phyloP scores from a whole-genome alignment of 2,113 vertebrate species.

The Myotis lucifugus region DNA sequence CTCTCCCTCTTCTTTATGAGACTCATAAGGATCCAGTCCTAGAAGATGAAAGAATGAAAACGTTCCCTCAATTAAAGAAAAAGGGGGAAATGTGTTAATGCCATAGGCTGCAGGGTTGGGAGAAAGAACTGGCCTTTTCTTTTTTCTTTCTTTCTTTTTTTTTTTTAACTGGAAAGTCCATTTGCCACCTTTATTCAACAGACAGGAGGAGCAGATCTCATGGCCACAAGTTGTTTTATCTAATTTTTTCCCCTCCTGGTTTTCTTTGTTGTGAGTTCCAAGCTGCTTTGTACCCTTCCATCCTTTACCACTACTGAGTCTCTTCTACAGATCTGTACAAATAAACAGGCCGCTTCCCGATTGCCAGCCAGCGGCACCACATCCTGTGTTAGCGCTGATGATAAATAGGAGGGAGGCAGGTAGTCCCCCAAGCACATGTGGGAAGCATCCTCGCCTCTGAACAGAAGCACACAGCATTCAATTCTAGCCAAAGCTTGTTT shows the following conservation, averaged over 20 bases:
- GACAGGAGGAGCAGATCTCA: conserved; percentile 68
- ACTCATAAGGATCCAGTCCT: conserved; percentile 74
- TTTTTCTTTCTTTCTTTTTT: background rate
- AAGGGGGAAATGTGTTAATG: background rate
- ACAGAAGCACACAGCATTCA: conserved; percentile 64
- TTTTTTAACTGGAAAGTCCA: conserved; percentile 71
- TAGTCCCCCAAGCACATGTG: conserved; percentile 76
- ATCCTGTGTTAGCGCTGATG: conserved; percentile 77
- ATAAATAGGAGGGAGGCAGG: conserved; percentile 78
- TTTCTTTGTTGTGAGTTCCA: conserved; percentile 82
- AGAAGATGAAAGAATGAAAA: conserved; percentile 76
- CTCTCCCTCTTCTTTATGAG: conserved; percentile 80
- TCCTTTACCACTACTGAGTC: conserved; percentile 79
- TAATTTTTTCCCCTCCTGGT: conserved; percentile 65
- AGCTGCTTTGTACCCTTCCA: conserved; percentile 76
- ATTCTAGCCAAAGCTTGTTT: conserved; percentile 60
- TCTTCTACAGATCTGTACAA: conserved; percentile 80
- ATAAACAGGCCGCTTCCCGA: conserved; percentile 82
- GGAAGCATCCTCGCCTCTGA: conserved; percentile 67
- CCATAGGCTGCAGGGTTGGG: background rate
- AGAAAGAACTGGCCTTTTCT: conserved; percentile 33
- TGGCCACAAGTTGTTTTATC: conserved; percentile 44
- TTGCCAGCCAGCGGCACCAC: conserved; percentile 73
- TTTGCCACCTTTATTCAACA: conserved; percentile 54
- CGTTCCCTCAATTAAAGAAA: conserved; percentile 73